These are phyloP conservation scores for Drosophila mettleri DNA, from an alignment of 2,888 invertebrate genomes.

Conservation along the genomic window DNA sequence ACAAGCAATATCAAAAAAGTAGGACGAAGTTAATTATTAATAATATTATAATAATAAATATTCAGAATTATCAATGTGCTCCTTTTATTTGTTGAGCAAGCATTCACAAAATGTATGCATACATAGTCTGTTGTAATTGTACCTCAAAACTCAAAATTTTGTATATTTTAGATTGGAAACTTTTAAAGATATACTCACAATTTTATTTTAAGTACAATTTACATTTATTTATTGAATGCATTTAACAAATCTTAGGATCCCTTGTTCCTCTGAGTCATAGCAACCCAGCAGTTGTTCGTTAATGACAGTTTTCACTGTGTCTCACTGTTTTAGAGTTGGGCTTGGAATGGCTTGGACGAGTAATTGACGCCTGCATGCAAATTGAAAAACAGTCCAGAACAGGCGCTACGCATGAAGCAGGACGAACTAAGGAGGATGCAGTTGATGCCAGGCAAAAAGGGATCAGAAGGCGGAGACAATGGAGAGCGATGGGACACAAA, in stretches of 20 bases:
- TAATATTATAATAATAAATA: too few species aligned
- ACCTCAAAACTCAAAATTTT: too few species aligned
- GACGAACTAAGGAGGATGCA: conserved; percentile 1
- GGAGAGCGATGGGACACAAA: not conserved
- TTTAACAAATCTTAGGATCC: too few species aligned
- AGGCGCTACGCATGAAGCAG: conserved; percentile 26
- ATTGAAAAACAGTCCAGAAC: conserved; percentile 72
- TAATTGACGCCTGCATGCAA: conserved; percentile 74
- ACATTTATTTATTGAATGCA: not conserved
- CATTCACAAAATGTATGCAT: too few species aligned
- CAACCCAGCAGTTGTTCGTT: not conserved
- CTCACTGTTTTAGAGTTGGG: conserved; percentile 6
- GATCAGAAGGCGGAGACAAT: conserved; percentile 2
- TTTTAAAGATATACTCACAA: not conserved
- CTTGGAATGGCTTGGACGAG: conserved; percentile 27
- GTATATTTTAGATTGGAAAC: too few species aligned
- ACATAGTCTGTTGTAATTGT: too few species aligned
- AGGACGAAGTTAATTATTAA: too few species aligned
- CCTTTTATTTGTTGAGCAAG: not conserved
- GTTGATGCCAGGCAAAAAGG: not conserved
- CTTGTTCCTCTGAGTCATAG: not conserved
- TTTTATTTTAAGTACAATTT: too few species aligned
- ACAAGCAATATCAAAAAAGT: too few species aligned
- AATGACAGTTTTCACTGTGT: conserved; percentile 5
- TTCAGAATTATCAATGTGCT: not conserved